Percentiles rank a stretch among this genome's conserved stretches.
Evolutionary conservation across 2,888 invertebrate species (phyloP).

Genomic region (Xylota sylvarum): DNA sequence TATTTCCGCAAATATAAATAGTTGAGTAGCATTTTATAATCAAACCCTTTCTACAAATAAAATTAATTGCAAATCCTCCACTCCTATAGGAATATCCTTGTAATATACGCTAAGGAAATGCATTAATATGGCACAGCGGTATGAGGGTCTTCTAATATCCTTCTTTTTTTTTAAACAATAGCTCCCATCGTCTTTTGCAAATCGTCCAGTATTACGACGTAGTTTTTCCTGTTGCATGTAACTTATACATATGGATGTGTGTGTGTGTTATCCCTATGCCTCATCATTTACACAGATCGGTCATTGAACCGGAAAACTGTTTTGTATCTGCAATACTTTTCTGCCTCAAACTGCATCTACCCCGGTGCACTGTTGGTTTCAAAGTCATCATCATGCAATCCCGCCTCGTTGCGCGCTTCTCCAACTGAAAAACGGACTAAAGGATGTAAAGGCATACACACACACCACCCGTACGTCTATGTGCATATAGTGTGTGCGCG

Average conservation of each 20-base stretch:
- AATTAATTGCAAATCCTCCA: constrained; percentile 67
- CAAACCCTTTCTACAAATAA: constrained; percentile 71
- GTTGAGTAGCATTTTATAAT: constrained; percentile 62
- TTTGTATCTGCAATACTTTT: constrained; percentile 67
- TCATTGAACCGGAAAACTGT: constrained; percentile 76
- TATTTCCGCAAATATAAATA: constrained; percentile 75
- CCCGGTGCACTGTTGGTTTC: constrained; percentile 49
- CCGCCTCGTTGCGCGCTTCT: constrained; percentile 25
- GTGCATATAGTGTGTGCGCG: constrained; percentile 64
- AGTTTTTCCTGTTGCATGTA: constrained; percentile 70
- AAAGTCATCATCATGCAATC: constrained; percentile 61
- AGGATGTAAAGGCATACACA: constrained; percentile 56
- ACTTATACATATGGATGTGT: not conserved
- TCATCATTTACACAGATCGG: constrained; percentile 71
- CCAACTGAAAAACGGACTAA: constrained; percentile 25
- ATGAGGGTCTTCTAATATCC: constrained; percentile 63
- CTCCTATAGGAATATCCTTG: constrained; percentile 29
- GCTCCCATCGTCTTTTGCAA: constrained; percentile 60
- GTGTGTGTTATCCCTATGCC: constrained; percentile 30
- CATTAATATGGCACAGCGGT: constrained; percentile 53
- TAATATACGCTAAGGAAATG: constrained; percentile 67
- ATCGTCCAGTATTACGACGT: constrained; percentile 65
- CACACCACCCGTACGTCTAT: not conserved
- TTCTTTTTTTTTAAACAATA: constrained; percentile 57
- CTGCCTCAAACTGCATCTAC: constrained; percentile 47